Base-by-base conservation (phyloP, 2,113 vertebrate species). In the Poecilia latipinna region DNA sequence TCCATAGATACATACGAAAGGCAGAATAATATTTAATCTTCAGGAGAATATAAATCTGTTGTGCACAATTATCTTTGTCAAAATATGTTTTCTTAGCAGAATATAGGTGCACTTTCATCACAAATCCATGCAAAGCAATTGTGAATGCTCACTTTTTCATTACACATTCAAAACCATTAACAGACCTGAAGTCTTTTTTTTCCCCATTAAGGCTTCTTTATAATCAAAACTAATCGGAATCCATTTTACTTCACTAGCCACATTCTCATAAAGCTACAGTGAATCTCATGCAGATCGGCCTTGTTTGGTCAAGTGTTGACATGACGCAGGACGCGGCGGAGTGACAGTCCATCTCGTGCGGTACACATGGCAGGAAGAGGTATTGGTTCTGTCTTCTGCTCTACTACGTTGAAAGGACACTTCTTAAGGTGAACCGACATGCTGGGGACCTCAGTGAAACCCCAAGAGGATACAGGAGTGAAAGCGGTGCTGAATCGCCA, bases 401-500 rank as follows among this genome's bases (percentile, higher is more conserved):
- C 97, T 70, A 97, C 93, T 3, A 95, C 80, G 74, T 99, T 99
- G 90, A 95, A 98, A 82, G 91, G 96, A 82, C 98, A 99, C 83
- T 94, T 96, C 92, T 96, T 97, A 86, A 99, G 92, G 86, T 99
- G 98, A 90, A 98, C 95, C 17, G 97, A 97, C 97, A 99, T 98
- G 95, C 97, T 98, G 77, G 97, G 90, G 68, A 97, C 94, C 84
- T 98, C 95, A 4, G 95, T 95, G 92, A 98, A 99, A 63, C 96
- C 96, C 98, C 98, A 99, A 1, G 95, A 95, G 0, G 91, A 94
- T 79, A 99, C 97, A 0, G 96, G 96, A 92, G 96, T 97, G 91
- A 99, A 99, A 39, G 97, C 96, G 13, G 97, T 99, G 91, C 97
- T 99, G 95, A 99, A 99, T 89, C 96, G 91, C 98, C 98, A 99